Evolutionary conservation across 2,113 vertebrate genomes (phyloP).

Genomic region (Corapipo altera): DNA sequence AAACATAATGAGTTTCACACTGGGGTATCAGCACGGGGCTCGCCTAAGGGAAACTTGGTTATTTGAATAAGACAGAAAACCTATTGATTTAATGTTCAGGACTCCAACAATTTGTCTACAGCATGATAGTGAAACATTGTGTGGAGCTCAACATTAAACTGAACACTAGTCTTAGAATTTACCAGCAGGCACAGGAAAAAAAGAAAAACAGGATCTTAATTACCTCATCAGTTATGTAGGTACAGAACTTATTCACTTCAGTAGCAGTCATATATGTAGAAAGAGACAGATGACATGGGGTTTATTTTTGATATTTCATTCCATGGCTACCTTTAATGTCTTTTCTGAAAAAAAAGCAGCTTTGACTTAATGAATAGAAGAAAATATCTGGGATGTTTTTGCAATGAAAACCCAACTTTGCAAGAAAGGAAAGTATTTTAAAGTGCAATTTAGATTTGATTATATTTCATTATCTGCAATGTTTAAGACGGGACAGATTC

Average conservation of each 20-base stretch:
- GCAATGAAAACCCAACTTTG: not conserved
- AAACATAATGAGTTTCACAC: slow-evolving; percentile 22
- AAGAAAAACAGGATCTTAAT: not conserved
- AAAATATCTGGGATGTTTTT: not conserved
- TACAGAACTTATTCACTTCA: not conserved
- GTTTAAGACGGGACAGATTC: not conserved
- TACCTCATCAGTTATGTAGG: not conserved
- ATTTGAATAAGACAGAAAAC: slow-evolving; percentile 23
- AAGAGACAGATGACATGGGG: not conserved
- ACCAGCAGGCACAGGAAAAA: not conserved
- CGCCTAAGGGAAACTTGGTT: not conserved
- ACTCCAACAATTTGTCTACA: not conserved
- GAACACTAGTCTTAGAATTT: slow-evolving; percentile 33
- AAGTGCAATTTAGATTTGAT: not conserved
- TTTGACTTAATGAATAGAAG: not conserved
- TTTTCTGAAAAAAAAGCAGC: not conserved
- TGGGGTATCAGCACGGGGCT: not conserved
- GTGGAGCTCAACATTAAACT: slow-evolving; percentile 19
- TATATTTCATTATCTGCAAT: not conserved
- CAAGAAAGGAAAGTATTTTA: not conserved
- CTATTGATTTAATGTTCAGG: slow-evolving; percentile 31
- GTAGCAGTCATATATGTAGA: not conserved
- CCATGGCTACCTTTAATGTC: not conserved
- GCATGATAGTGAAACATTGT: not conserved
- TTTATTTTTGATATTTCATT: not conserved